phyloP scores from a whole-genome alignment of 2,888 invertebrate genomes.

The Acleris sparsana region DNA sequence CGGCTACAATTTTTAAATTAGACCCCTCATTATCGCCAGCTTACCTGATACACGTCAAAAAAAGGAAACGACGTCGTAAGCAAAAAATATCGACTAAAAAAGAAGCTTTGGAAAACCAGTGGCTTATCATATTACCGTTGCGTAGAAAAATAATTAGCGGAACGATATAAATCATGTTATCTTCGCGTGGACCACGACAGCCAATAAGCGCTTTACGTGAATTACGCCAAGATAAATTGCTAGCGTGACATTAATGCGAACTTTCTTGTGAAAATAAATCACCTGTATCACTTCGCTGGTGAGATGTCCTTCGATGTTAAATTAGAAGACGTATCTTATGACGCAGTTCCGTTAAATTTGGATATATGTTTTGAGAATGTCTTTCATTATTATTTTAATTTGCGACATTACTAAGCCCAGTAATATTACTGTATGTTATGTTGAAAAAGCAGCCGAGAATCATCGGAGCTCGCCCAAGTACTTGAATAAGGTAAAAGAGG shows the following conservation, averaged over 20 bases:
- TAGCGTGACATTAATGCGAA: constrained; percentile 71
- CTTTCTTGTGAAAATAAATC: constrained; percentile 71
- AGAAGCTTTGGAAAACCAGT: constrained; percentile 26
- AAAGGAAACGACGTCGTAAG: background rate
- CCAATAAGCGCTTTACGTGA: constrained; percentile 77
- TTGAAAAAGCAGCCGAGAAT: too few relatives aligned
- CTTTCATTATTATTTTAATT: background rate
- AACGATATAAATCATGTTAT: constrained; percentile 68
- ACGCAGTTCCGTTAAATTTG: background rate
- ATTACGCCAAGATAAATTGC: constrained; percentile 76
- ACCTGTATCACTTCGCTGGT: constrained; percentile 63
- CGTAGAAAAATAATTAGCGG: constrained; percentile 59
- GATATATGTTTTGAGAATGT: constrained; percentile 1
- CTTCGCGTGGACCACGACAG: constrained; percentile 67
- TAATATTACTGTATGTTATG: too few relatives aligned
- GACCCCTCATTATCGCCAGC: too few relatives aligned
- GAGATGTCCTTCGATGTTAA: constrained; percentile 48
- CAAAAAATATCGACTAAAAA: constrained; percentile 5
- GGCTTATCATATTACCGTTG: constrained; percentile 41
- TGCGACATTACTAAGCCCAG: background rate
- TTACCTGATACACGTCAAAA: background rate
- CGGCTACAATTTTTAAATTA: too few relatives aligned
- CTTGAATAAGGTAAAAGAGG: too few relatives aligned
- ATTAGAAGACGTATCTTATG: constrained; percentile 17
- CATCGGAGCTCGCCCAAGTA: too few relatives aligned